Evolutionary conservation across 2,797 vertebrate genomes (phyloP).

Genomic region (Rallus crepitans): DNA sequence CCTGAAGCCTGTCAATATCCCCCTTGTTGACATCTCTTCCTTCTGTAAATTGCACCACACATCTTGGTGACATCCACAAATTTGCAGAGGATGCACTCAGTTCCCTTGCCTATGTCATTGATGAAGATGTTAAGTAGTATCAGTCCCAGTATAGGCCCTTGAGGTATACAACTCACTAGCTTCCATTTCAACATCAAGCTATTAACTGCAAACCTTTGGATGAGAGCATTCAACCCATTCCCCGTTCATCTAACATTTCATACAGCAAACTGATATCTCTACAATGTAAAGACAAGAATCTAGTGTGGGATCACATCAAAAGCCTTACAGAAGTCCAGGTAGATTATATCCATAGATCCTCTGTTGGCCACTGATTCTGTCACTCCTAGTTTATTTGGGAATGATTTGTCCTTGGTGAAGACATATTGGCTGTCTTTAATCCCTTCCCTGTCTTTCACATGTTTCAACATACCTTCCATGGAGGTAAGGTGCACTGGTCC

Average conservation of each 20-base stretch:
- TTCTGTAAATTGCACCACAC: neutral
- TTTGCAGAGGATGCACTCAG: neutral
- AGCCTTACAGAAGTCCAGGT: neutral
- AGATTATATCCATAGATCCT: neutral
- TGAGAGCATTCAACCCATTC: fast-evolving
- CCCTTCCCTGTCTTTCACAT: neutral
- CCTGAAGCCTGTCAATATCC: neutral
- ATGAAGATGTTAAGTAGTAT: neutral
- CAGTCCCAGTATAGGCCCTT: neutral
- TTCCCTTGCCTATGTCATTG: no score
- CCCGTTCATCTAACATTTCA: neutral
- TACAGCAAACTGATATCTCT: neutral
- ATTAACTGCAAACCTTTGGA: neutral
- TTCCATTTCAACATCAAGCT: neutral
- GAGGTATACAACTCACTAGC: neutral
- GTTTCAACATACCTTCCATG: neutral
- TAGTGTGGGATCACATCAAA: neutral
- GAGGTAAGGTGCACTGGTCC: fast-evolving
- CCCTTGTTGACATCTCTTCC: neutral
- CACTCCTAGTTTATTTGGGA: neutral
- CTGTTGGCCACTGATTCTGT: no score
- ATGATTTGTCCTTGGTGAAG: neutral
- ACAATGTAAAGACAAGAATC: neutral
- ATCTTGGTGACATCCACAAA: neutral
- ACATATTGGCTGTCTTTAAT: neutral